Evolutionary conservation across 2,888 invertebrate genomes (phyloP), one percentile per base, ranked within the genome.

Genomic region (Bimastos eiseni): DNA sequence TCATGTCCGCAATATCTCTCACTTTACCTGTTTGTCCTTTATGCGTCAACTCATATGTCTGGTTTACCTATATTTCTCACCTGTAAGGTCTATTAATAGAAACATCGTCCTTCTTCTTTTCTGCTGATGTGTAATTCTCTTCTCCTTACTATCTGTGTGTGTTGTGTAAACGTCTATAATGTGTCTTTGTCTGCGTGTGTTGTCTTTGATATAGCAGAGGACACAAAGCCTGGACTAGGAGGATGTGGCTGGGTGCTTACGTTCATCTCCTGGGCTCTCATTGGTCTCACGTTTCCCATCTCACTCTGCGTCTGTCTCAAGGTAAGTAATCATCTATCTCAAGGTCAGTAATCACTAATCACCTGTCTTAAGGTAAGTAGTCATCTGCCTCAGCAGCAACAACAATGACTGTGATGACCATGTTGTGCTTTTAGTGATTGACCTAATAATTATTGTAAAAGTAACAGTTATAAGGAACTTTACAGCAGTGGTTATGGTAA

Each of bases 281-380:
- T 98, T 55, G 95, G 97, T 37, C 93, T 97, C 83, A 98, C 98
- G 0, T 97, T 98, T 96, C 98, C 98, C 0, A 97, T 98, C 94
- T 98, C 98, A 0, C 96, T 98, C 13, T 97, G 98, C 95, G 96
- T 98, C 91, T 98, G 98, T 95, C 98, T 98, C 95, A 98, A 98
- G 97, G 98, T 98, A 30, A 70, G 41, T 41, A n/a, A n/a, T n/a
- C 95, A 96, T 98, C 91, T 98, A 98, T 95, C 98, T 98, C 95
- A 98, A 98, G 97, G 98, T 98, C 70, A 70, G 41, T 41, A n/a
- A n/a, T 98, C 98, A 0, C 96, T 98, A 11, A 97, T 98, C 95
- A 96, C 98, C 91, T 98, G 98, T 95, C 98, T 98, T 95, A 98
- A 98, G 97, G 98, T 98, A 30, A 70, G 41, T n/a, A 70, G 70